Percentiles rank a stretch among this genome's conserved stretches.
These are phyloP conservation scores for Rallus limicola DNA, from an alignment of 2,113 vertebrate species.

Conservation along the genomic window DNA sequence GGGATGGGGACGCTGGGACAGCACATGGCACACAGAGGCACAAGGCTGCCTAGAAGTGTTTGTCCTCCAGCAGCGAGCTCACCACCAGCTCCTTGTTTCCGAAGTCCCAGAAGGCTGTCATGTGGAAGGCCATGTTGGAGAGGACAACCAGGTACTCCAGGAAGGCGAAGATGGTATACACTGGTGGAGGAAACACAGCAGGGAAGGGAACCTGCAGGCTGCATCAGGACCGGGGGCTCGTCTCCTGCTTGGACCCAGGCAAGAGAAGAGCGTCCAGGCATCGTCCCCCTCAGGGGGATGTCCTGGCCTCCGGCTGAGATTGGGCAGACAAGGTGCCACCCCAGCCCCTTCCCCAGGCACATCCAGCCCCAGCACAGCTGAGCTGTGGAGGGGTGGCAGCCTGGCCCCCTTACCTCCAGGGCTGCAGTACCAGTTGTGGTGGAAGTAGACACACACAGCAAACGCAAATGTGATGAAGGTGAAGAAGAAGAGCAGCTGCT, in stretches of 20 bases:
- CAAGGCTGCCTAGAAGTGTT: conserved; percentile 79
- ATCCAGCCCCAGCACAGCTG: rapidly evolving
- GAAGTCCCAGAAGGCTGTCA: conserved; percentile 95
- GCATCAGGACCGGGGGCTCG: too few relatives aligned
- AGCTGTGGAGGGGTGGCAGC: rapidly evolving
- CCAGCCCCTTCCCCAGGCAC: rapidly evolving
- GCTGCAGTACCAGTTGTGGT: conserved; percentile 92
- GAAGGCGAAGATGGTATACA: conserved; percentile 92
- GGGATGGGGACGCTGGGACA: background rate
- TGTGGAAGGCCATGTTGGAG: conserved; percentile 97
- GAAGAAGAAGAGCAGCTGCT: conserved; percentile 86
- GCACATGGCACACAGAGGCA: background rate
- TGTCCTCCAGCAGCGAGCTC: conserved; percentile 85
- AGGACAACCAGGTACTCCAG: conserved; percentile 94
- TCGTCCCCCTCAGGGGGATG: background rate
- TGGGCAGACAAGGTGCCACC: background rate
- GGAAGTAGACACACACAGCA: conserved; percentile 83
- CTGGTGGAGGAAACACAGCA: conserved; percentile 46
- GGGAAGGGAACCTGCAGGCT: background rate
- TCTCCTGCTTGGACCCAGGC: background rate
- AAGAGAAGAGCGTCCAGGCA: too few relatives aligned
- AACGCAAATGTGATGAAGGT: conserved; percentile 79
- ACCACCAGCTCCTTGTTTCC: conserved; percentile 89
- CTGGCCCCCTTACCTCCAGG: conserved; percentile 82
- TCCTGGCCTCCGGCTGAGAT: background rate